phyloP scores from a whole-genome alignment of 2,113 vertebrate species.

The human region DNA sequence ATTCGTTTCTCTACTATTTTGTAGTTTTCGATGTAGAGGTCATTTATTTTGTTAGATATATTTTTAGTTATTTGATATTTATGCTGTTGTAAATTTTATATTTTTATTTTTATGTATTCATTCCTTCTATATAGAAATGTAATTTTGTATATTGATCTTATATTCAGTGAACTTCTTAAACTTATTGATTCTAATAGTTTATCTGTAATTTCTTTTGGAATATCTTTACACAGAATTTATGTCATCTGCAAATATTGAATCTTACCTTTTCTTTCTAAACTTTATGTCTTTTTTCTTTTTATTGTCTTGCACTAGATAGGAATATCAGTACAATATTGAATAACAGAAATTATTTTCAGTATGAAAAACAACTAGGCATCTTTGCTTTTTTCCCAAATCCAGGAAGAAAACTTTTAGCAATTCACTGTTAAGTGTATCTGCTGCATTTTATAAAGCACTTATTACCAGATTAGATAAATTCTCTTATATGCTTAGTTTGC shows the following conservation, averaged over 20 bases:
- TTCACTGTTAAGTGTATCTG: not conserved
- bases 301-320: not conserved
- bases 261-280: not conserved
- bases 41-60: not conserved
- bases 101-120: not conserved
- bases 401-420: not conserved
- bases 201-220: not conserved
- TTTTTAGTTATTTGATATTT: slow-evolving; percentile 15
- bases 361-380: not conserved
- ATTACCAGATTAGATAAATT: not conserved
- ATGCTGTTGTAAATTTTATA: not conserved
- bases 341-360: not conserved
- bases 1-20: not conserved
- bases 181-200: not conserved
- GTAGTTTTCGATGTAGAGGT: not conserved
- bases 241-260: not conserved
- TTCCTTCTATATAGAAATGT: not conserved
- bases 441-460: not conserved
- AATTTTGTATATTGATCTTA: not conserved
- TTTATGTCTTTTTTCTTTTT: not conserved
- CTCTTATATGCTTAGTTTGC: not conserved
- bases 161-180: not conserved
- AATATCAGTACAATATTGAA: not conserved
- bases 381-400: not conserved
- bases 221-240: not conserved